Conservation (phyloP, 2,888 invertebrate genomes). For the Dolichopus griseipennis region DNA sequence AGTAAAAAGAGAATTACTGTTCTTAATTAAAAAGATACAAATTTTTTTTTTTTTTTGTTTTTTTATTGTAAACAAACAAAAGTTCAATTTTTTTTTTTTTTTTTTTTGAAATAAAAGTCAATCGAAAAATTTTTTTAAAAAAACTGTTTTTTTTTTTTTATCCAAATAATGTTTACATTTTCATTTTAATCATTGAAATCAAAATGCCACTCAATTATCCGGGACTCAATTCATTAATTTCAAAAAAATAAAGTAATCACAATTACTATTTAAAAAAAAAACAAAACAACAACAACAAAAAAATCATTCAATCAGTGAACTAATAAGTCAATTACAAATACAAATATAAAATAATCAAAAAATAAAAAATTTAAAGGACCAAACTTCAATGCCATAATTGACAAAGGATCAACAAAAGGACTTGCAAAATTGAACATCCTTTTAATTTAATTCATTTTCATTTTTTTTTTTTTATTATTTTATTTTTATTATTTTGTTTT, state of each 20-base stretch:
- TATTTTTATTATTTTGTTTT: too few relatives aligned
- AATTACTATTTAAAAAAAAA: neutral
- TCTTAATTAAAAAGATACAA: too few relatives aligned
- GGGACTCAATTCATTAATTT: neutral
- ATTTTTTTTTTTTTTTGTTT: too few relatives aligned
- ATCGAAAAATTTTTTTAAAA: neutral
- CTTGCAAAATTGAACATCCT: neutral
- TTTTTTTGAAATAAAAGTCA: too few relatives aligned
- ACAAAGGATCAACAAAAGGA: neutral
- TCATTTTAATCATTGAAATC: neutral
- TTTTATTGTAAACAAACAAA: too few relatives aligned
- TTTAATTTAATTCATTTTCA: slow-evolving; percentile 1
- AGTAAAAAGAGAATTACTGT: too few relatives aligned
- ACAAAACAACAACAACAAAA: neutral
- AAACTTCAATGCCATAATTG: neutral
- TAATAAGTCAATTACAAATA: slow-evolving; percentile 4
- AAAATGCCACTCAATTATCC: slow-evolving; percentile 1
- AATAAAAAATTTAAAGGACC: neutral
- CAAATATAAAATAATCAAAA: neutral
- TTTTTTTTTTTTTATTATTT: neutral
- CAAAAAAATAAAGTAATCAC: neutral
- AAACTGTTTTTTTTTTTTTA: neutral
- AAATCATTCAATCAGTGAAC: slow-evolving; percentile 1
- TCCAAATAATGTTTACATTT: neutral
- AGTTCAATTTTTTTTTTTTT: too few relatives aligned